These are phyloP conservation scores for Felis catus DNA, from an alignment of 2,113 vertebrate genomes.

Conservation along the genomic window F.catus_Fca126_mat1.0 CM031419.1:186330001-186330500, in stretches of 20 bases:
- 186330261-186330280: neutral
- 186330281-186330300: neutral
- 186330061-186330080: neutral
- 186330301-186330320: neutral
- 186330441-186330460: conserved; percentile 9
- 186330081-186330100: neutral
- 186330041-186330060: neutral
- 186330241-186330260: neutral
- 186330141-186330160: neutral
- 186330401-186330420: neutral
- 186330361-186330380: neutral
- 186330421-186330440: neutral
- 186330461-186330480: neutral
- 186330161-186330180: neutral
- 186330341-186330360: neutral
- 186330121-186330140: neutral
- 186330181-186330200: neutral
- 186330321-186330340: neutral
- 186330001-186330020: neutral
- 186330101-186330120: neutral
- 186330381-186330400: neutral
- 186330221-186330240: neutral
- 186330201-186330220: neutral
- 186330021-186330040: neutral
- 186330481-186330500: neutral